Evolutionary conservation across 2,888 invertebrate genomes (phyloP).

Genomic region (Siphlonurus alternatus): DNA sequence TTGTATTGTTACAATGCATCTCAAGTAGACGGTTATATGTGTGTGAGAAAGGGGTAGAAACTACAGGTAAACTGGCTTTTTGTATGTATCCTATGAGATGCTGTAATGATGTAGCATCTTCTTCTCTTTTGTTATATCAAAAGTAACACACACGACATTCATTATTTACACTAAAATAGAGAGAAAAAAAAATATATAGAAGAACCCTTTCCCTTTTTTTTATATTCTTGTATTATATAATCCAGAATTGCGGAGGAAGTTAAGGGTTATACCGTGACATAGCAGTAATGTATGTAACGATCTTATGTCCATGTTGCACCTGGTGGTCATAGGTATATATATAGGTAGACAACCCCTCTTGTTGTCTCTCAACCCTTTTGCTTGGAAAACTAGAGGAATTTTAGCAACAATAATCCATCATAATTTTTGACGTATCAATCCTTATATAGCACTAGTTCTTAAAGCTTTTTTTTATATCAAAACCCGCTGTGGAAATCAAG

Average conservation of each 20-base stretch:
- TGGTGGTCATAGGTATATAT: too few species aligned
- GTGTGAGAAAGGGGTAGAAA: neutral
- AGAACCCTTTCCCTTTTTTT: neutral
- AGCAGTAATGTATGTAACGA: too few species aligned
- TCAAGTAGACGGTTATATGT: neutral
- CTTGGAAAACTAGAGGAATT: too few species aligned
- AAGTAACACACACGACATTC: neutral
- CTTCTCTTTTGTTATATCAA: neutral
- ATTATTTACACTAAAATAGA: neutral
- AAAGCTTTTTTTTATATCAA: too few species aligned
- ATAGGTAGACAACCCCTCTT: too few species aligned
- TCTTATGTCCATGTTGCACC: too few species aligned
- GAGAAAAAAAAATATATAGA: too few species aligned
- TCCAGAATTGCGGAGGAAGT: neutral
- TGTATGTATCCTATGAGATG: neutral
- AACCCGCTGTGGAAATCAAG: too few species aligned
- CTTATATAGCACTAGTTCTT: too few species aligned
- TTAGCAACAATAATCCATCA: too few species aligned
- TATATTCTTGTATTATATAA: neutral
- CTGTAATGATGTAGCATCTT: neutral
- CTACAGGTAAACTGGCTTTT: neutral
- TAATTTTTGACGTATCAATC: too few species aligned
- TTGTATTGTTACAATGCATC: neutral
- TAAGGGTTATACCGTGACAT: neutral
- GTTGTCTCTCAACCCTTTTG: too few species aligned